A percentile compares a stretch with the other conserved stretches of the same genome.
phyloP scores from a whole-genome alignment of 1,140 invertebrate species.

The Leucophenga varia region DNA sequence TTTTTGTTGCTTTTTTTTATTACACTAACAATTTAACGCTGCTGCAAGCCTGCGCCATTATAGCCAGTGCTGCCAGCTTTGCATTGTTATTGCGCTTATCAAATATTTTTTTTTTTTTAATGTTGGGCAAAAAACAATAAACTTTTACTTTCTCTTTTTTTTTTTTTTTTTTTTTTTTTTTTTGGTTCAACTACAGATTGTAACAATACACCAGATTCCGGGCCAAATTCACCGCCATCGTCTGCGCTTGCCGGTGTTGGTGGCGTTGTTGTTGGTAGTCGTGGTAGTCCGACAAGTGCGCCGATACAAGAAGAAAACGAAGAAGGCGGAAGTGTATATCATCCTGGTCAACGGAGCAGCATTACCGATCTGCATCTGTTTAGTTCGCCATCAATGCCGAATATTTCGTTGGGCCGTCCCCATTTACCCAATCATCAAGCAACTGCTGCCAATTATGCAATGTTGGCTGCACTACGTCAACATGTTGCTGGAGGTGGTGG shows the following conservation, averaged over 20 bases:
- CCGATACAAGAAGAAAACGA: slow-evolving; percentile 73
- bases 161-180: background rate
- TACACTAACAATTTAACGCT: too few relatives aligned
- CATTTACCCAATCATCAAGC: slow-evolving; percentile 61
- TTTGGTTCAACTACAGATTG: slow-evolving; percentile 30
- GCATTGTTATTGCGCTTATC: too few relatives aligned
- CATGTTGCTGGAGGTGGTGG: slow-evolving; percentile 31
- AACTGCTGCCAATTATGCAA: slow-evolving; percentile 28
- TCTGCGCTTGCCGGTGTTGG: slow-evolving; percentile 60
- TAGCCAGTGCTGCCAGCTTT: too few relatives aligned
- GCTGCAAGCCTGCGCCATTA: too few relatives aligned
- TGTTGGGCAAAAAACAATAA: background rate
- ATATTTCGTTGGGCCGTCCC: slow-evolving; percentile 89
- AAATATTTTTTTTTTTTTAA: too few relatives aligned
- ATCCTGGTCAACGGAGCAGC: slow-evolving; percentile 53
- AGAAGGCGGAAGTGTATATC: slow-evolving; percentile 47
- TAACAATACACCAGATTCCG: slow-evolving; percentile 77
- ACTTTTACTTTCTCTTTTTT: background rate
- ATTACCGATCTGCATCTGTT: slow-evolving; percentile 71
- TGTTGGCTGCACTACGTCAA: slow-evolving; percentile 42
- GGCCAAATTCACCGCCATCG: slow-evolving; percentile 78
- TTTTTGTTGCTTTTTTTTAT: too few relatives aligned
- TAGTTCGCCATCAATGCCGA: slow-evolving; percentile 93
- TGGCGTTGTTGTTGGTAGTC: slow-evolving; percentile 54
- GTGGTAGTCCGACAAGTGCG: slow-evolving; percentile 62